Percentiles rank a stretch among this genome's conserved stretches.
Evolutionary conservation across 1,140 invertebrate species (phyloP).

Genomic region (Aphaenogaster ashmeadi): DNA sequence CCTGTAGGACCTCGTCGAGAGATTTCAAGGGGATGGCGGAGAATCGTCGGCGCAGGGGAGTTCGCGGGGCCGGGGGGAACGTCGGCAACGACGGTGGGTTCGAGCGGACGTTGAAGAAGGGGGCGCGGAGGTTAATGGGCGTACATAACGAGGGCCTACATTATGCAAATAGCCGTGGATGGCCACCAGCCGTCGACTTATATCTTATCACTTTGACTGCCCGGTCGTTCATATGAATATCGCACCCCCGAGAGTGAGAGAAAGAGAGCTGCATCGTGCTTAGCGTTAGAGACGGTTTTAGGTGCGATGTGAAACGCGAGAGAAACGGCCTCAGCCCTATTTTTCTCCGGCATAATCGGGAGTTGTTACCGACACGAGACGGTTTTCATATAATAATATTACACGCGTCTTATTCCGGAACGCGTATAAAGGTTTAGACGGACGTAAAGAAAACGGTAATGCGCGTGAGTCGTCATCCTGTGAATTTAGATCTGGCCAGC

Average conservation of each 20-base stretch:
- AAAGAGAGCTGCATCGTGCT: conserved; percentile 37
- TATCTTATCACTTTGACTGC: conserved; percentile 82
- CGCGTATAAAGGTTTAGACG: not conserved
- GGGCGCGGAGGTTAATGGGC: conserved; percentile 81
- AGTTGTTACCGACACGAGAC: not conserved
- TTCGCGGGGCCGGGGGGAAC: conserved; percentile 16
- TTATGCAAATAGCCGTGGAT: conserved; percentile 84
- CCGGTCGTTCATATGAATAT: conserved; percentile 75
- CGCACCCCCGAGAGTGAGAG: conserved; percentile 70
- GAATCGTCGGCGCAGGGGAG: conserved; percentile 7
- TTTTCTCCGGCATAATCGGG: conserved; percentile 12
- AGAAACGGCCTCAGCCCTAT: not conserved
- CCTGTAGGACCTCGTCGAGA: conserved; percentile 48
- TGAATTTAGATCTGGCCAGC: not conserved
- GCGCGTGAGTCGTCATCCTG: not conserved
- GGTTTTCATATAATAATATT: conserved; percentile 22
- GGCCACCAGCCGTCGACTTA: conserved; percentile 78
- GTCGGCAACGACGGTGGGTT: conserved; percentile 46
- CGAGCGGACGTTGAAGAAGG: conserved; percentile 62
- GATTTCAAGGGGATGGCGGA: conserved; percentile 20
- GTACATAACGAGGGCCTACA: conserved; percentile 84
- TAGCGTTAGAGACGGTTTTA: conserved; percentile 34
- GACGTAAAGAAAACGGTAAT: not conserved
- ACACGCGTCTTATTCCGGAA: not conserved
- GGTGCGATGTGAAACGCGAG: conserved; percentile 20